Percentiles rank a stretch among this genome's conserved stretches.
Evolutionary conservation across 2,888 invertebrate genomes (phyloP).

Genomic region (Blera fallax): DNA sequence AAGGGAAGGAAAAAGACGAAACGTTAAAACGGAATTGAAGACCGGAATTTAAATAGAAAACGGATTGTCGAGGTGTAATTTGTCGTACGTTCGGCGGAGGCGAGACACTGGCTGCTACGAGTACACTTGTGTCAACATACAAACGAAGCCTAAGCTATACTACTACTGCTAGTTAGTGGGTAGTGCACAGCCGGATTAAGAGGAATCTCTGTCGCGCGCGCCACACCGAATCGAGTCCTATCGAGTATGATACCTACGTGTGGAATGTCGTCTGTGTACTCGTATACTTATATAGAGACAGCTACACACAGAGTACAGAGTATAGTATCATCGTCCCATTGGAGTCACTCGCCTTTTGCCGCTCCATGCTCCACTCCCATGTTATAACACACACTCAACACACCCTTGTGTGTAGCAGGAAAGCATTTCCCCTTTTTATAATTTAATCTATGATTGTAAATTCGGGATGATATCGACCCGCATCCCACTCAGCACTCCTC

Average conservation of each 20-base stretch:
- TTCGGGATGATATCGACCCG: slow-evolving; percentile 52
- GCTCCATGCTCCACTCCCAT: slow-evolving; percentile 57
- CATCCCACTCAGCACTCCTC: slow-evolving; percentile 41
- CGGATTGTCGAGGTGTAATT: slow-evolving; percentile 38
- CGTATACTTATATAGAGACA: slow-evolving; percentile 1
- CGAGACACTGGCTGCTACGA: slow-evolving; percentile 2
- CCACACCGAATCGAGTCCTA: slow-evolving; percentile 48
- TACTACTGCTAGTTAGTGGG: slow-evolving; percentile 34
- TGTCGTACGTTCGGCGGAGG: slow-evolving; percentile 22
- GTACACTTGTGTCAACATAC: slow-evolving; percentile 34
- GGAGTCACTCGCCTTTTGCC: slow-evolving; percentile 45
- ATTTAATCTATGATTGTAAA: slow-evolving; percentile 68
- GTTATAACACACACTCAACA: slow-evolving; percentile 41
- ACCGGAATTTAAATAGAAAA: slow-evolving; percentile 15
- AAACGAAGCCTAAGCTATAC: slow-evolving; percentile 49
- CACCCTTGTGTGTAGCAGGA: slow-evolving; percentile 45
- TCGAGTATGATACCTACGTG: slow-evolving; percentile 48
- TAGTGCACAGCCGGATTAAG: slow-evolving; percentile 64
- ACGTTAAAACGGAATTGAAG: slow-evolving; percentile 2
- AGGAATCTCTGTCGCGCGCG: slow-evolving; percentile 69
- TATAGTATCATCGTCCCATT: slow-evolving; percentile 43
- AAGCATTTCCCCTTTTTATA: slow-evolving; percentile 64
- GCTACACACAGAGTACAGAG: neutral
- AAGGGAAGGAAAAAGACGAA: neutral
- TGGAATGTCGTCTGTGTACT: slow-evolving; percentile 44